phyloP scores from a whole-genome alignment of 1,140 invertebrate genomes.

The Meloidogyne chitwoodi region DNA sequence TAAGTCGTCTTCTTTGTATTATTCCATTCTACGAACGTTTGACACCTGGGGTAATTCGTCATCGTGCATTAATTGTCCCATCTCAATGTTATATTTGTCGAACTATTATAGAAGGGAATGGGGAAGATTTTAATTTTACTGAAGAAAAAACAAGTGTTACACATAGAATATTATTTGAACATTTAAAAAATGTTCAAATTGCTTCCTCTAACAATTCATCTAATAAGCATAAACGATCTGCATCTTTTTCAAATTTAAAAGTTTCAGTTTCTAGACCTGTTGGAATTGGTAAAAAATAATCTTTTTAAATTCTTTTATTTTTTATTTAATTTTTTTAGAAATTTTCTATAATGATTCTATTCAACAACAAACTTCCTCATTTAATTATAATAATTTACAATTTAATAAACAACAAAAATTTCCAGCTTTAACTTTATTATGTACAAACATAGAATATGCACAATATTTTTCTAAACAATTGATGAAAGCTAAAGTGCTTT shows the following conservation, averaged over 20 bases:
- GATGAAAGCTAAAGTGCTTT: conserved; percentile 15
- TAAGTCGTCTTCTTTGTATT: conserved; percentile 17
- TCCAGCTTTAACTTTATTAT: conserved; percentile 6
- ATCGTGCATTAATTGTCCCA: conserved; percentile 39
- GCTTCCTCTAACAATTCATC: background rate
- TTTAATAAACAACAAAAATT: background rate
- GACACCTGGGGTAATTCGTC: background rate
- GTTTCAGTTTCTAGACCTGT: background rate
- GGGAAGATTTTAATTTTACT: background rate
- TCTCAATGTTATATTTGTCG: conserved; percentile 40
- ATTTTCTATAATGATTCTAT: background rate
- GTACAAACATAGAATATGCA: background rate
- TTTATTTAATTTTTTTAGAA: background rate
- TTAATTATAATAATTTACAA: background rate
- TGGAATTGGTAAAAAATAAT: background rate
- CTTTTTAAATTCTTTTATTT: background rate
- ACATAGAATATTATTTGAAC: conserved; percentile 30
- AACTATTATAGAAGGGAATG: conserved; percentile 20
- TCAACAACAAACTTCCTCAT: background rate
- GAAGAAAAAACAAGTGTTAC: conserved; percentile 27
- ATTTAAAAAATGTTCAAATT: conserved; percentile 8
- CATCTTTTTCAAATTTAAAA: background rate
- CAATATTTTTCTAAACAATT: conserved; percentile 6
- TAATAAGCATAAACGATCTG: background rate
- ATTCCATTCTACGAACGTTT: conserved; percentile 3